These are phyloP conservation scores for Pachydiplax longipennis DNA, from an alignment of 2,888 invertebrate genomes.

Conservation along the genomic window DNA sequence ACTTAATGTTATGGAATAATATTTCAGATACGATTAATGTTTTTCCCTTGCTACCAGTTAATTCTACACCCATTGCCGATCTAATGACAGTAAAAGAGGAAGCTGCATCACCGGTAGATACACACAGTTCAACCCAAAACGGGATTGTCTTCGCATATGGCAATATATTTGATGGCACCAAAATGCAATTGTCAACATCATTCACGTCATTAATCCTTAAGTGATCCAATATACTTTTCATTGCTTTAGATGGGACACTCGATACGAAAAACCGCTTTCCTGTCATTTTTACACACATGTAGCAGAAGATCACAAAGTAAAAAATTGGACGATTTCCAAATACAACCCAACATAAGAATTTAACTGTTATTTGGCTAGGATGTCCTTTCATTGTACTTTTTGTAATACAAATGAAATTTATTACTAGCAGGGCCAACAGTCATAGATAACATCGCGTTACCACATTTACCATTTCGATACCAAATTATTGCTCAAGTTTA, in stretches of 20 bases:
- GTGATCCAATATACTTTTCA: neutral
- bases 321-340: conserved; percentile 4
- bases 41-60: neutral
- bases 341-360: neutral
- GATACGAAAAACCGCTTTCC: neutral
- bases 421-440: neutral
- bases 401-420: neutral
- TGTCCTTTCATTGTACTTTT: neutral
- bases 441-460: no score
- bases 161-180: neutral
- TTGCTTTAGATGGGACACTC: neutral
- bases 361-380: neutral
- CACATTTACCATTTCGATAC: no score
- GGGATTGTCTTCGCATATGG: neutral
- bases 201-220: neutral
- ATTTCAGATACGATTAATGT: neutral
- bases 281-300: conserved; percentile 4
- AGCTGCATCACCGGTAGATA: neutral
- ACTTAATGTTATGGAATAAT: neutral
- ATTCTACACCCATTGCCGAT: neutral
- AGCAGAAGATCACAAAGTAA: conserved; percentile 23
- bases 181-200: neutral
- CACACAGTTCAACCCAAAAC: neutral
- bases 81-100: neutral
- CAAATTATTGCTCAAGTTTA: no score